Evolutionary conservation across 2,888 invertebrate genomes (phyloP), one percentile per base, ranked within the genome.

Genomic region (Drosophila mulleri): DNA sequence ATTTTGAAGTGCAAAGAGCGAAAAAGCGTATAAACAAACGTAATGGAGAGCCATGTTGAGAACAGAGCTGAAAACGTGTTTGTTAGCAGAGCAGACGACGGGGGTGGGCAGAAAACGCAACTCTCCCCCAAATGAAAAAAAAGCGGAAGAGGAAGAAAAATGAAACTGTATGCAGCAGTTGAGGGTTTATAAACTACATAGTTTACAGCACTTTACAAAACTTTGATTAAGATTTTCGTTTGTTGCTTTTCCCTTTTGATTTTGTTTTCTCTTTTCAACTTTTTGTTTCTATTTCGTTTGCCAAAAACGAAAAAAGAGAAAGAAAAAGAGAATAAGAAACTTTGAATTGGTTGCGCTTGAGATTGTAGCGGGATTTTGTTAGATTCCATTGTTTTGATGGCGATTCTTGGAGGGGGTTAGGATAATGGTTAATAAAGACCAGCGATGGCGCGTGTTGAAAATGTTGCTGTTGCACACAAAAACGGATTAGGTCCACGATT

Each of bases 211-310:
- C 84, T 89, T 89, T 72, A 75, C 88, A 67, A 88, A 85, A 85
- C 89, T 85, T 85, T 85, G 85, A 85, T 85, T 85, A 85, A 85
- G 85, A 88, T 89, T 89, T 89, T 80, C 80, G 75, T 79, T 88
- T 88, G 80, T 82, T 85, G 85, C 74, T 67, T 59, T 76, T 68
- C 37, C 18, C 14, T 56, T 59, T 68, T 52, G 60, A 52, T 66
- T 42, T 72, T 72, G 54, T 66, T 72, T 72, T 75, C 60, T 29
- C 60, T 23, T 69, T 78, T 62, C 45, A 11, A 42, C 39, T 78
- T 67, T 37, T 64, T 35, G 39, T 37, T 67, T 57, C 61, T 52
- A 59, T 45, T 48, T 57, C 48, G 39, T 6, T 6, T 39, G 39
- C 23, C 39, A n/a, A 50, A 26, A 20, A n/a, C 39, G 16, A 50